These are phyloP conservation scores for Typhlichthys subterraneus DNA, from an alignment of 2,797 vertebrate species.

Conservation along the genomic window DNA sequence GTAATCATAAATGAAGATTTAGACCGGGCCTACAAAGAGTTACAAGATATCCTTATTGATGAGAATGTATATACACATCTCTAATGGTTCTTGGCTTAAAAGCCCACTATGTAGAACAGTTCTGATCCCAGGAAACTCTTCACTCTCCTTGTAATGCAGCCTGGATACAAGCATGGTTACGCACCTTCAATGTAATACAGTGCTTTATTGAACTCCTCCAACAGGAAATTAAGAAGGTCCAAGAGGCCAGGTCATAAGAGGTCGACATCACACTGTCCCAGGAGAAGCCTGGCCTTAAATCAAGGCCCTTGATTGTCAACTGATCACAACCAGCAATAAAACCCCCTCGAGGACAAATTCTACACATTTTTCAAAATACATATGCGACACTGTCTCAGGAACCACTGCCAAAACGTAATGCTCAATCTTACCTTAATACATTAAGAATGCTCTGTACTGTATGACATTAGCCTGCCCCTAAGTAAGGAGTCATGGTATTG, in stretches of 20 bases:
- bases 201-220: constrained; percentile 3
- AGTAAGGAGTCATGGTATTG: neutral
- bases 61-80: constrained; percentile 67
- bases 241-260: constrained; percentile 65
- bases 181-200: neutral
- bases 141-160: neutral
- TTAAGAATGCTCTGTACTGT: constrained; percentile 3
- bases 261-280: neutral
- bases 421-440: neutral
- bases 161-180: neutral
- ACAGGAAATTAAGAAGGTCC: constrained; percentile 78
- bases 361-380: constrained; percentile 10
- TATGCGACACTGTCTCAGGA: neutral
- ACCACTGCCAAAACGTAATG: neutral
- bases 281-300: constrained; percentile 3
- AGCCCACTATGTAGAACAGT: neutral
- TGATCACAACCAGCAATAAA: constrained; percentile 18
- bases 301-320: constrained; percentile 5
- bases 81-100: neutral
- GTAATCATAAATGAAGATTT: constrained; percentile 91
- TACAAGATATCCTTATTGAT: constrained; percentile 85
- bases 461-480: neutral
- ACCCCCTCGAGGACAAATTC: neutral
- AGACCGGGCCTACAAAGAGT: constrained; percentile 84
- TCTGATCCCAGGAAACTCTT: neutral